A percentile compares a stretch with the other conserved stretches of the same genome.
These are phyloP conservation scores for Oncorhynchus clarkii DNA, from an alignment of 2,113 vertebrate species.

Conservation along the genomic window DNA sequence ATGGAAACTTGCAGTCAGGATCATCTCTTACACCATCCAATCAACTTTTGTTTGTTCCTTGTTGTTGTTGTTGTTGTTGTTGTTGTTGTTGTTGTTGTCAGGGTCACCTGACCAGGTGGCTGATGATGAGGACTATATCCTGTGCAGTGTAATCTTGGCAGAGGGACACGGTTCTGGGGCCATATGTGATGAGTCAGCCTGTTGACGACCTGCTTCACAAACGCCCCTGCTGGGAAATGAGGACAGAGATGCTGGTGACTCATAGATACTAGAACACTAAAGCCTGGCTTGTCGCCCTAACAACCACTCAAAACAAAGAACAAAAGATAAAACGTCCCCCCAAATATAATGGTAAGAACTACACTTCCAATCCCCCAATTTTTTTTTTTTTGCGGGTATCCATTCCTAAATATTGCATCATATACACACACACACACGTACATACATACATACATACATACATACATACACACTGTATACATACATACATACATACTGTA, in stretches of 20 bases:
- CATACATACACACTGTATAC: not conserved
- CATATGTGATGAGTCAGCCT: conserved; percentile 77
- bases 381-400: no score
- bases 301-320: conserved; percentile 8
- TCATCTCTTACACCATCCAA: not conserved
- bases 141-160: conserved; percentile 46
- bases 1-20: no score
- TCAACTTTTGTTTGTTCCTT: not conserved
- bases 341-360: no score
- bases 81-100: conserved; percentile 10
- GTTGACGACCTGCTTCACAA: conserved; percentile 59
- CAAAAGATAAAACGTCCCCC: not conserved
- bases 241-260: conserved; percentile 68
- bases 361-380: not conserved
- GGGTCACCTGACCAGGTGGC: conserved; percentile 72
- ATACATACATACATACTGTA: not conserved
- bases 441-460: no score
- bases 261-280: conserved; percentile 33
- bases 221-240: conserved; percentile 81
- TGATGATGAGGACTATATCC: conserved; percentile 67
- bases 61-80: conserved; percentile 24
- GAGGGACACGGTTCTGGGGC: conserved; percentile 78
- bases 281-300: conserved; percentile 18
- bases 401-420: no score
- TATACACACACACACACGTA: no score